These are phyloP conservation scores for Rhopalosiphum nymphaeae DNA, from an alignment of 2,888 invertebrate genomes.

Conservation along the genomic window DNA sequence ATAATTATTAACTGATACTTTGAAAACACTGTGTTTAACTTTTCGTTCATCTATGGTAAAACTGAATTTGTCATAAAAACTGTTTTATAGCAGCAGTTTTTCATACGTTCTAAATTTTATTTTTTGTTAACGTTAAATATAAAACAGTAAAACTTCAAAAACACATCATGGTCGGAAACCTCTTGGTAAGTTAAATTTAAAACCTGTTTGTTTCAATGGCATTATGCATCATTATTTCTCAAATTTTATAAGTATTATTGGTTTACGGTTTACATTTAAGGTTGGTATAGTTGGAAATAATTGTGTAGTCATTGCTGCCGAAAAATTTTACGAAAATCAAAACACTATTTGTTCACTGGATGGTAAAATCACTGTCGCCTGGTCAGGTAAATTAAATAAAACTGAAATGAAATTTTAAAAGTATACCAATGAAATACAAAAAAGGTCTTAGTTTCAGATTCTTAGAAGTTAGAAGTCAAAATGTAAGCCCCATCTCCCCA, in stretches of 20 bases:
- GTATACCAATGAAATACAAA: not conserved
- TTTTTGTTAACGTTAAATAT: too few relatives aligned
- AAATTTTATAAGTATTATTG: not conserved
- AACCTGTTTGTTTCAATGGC: not conserved
- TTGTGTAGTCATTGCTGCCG: slow-evolving; percentile 52
- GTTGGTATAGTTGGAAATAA: slow-evolving; percentile 42
- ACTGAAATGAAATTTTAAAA: not conserved
- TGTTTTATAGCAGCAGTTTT: not conserved
- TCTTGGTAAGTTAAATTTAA: slow-evolving; percentile 12
- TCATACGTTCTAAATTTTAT: not conserved
- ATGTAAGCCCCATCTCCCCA: too few relatives aligned
- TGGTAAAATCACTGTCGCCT: slow-evolving; percentile 51
- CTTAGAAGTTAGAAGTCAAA: too few relatives aligned
- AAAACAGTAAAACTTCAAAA: not conserved
- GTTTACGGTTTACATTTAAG: not conserved
- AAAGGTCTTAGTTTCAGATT: not conserved
- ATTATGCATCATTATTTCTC: not conserved
- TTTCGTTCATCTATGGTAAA: not conserved
- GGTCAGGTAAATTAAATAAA: slow-evolving; percentile 38
- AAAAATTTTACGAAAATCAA: slow-evolving; percentile 8
- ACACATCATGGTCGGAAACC: not conserved
- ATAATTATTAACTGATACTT: not conserved
- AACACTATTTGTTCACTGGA: slow-evolving; percentile 26
- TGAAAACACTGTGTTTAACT: not conserved
- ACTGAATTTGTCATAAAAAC: not conserved